These are phyloP conservation scores for Epicauta chinensis DNA, from an alignment of 1,140 invertebrate genomes.

Conservation along the genomic window DNA sequence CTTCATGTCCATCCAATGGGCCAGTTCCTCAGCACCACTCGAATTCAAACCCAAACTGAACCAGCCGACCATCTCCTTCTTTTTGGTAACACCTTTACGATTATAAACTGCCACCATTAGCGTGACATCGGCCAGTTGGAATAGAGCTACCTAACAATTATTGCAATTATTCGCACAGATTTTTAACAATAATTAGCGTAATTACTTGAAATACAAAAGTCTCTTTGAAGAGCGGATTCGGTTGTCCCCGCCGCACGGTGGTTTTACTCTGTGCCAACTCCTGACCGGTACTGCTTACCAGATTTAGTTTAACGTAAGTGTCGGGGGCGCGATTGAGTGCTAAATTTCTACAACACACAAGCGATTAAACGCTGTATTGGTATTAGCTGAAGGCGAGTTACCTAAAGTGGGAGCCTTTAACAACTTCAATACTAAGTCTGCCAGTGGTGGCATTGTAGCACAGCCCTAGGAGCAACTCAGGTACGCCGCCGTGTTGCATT, in stretches of 20 bases:
- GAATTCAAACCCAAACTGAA: conserved; percentile 87
- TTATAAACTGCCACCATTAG: conserved; percentile 92
- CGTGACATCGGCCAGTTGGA: conserved; percentile 92
- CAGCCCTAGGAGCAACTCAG: conserved; percentile 81
- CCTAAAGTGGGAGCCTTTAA: conserved; percentile 90
- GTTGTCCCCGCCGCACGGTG: conserved; percentile 80
- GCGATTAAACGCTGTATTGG: too few relatives aligned
- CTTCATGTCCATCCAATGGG: conserved; percentile 90
- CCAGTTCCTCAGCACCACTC: conserved; percentile 84
- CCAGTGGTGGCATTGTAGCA: conserved; percentile 92
- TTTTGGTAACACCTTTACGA: conserved; percentile 80
- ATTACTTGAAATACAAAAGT: conserved; percentile 91
- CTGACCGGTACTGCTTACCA: conserved; percentile 87
- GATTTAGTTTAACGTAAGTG: conserved; percentile 86
- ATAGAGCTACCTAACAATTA: conserved; percentile 72
- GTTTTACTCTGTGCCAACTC: conserved; percentile 90
- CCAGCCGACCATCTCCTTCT: conserved; percentile 95
- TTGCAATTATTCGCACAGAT: not conserved
- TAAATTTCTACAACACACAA: conserved; percentile 49
- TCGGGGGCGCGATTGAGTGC: conserved; percentile 75
- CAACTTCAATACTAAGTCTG: conserved; percentile 82
- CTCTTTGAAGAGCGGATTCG: conserved; percentile 93
- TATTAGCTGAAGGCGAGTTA: conserved; percentile 48
- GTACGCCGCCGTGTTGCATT: conserved; percentile 81
- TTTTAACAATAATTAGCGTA: too few relatives aligned